Percentiles rank a stretch among this genome's conserved stretches.
Evolutionary conservation across 1,140 invertebrate species (phyloP).

Genomic region (Tigriopus japonicus): DNA sequence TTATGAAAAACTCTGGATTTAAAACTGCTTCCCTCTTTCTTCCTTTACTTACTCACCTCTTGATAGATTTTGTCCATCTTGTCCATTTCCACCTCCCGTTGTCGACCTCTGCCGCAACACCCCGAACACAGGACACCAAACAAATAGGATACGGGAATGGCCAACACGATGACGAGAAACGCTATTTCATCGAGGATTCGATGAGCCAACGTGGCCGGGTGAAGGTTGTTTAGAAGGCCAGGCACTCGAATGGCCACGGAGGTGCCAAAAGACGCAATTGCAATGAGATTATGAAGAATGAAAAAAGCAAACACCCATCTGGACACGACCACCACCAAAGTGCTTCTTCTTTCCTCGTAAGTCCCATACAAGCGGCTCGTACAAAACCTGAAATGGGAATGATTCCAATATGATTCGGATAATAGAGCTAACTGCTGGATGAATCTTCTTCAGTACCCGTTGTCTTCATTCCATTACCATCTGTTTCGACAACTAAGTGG

Average conservation of each 20-base stretch:
- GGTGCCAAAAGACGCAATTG: neutral
- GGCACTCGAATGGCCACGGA: neutral
- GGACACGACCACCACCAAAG: conserved; percentile 1
- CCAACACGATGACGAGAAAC: conserved; percentile 3
- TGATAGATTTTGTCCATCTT: conserved; percentile 9
- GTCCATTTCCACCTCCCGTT: conserved; percentile 7
- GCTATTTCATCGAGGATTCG: neutral
- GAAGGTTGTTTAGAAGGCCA: neutral
- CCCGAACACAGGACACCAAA: neutral
- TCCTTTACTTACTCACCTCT: neutral
- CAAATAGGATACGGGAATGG: neutral
- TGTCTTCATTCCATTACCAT: no score
- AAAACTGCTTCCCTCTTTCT: no score
- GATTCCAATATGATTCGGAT: neutral
- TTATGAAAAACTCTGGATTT: no score
- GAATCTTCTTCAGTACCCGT: no score
- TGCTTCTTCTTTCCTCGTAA: conserved; percentile 1
- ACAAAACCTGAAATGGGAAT: conserved; percentile 8
- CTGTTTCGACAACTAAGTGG: no score
- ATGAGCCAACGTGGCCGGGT: neutral
- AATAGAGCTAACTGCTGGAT: no score
- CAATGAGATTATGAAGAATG: conserved; percentile 1
- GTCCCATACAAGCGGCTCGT: conserved; percentile 5
- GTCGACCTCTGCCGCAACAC: neutral
- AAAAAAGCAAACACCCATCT: conserved; percentile 6